A percentile compares a stretch with the other conserved stretches of the same genome.
Evolutionary conservation across 2,113 vertebrate genomes (phyloP).

Genomic region (Cynocephalus volans): DNA sequence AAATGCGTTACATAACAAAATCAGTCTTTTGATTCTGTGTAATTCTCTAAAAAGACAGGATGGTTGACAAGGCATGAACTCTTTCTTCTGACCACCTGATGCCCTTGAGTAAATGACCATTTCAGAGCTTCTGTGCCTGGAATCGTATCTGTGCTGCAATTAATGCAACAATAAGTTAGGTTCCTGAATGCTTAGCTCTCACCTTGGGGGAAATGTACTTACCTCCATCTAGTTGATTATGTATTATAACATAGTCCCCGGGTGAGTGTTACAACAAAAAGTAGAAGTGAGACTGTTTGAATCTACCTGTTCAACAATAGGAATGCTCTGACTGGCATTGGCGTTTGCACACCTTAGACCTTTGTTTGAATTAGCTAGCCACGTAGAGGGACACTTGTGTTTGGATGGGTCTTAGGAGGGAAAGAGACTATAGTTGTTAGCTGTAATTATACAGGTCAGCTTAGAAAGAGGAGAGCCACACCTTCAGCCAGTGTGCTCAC

Average conservation of each 20-base stretch:
- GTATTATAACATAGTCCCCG: not conserved
- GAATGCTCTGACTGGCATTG: not conserved
- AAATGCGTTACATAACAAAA: not conserved
- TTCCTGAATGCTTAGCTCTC: not conserved
- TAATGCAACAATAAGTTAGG: not conserved
- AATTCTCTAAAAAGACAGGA: not conserved
- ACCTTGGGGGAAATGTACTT: not conserved
- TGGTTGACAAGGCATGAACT: not conserved
- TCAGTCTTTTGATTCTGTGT: not conserved
- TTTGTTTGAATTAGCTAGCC: conserved; percentile 9
- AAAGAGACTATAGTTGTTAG: not conserved
- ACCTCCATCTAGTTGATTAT: not conserved
- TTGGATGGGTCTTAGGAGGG: not conserved
- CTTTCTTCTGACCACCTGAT: not conserved
- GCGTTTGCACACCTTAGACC: not conserved
- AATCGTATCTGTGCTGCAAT: not conserved
- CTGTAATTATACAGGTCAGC: not conserved
- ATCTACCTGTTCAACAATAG: not conserved
- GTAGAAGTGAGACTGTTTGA: not conserved
- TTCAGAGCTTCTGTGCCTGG: not conserved
- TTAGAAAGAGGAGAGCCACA: not conserved
- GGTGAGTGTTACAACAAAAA: not conserved
- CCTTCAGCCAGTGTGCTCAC: not conserved
- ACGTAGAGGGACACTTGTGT: not conserved
- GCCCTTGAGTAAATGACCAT: not conserved